phyloP scores from a whole-genome alignment of 2,113 vertebrate species.

The Archilochus colubris region DNA sequence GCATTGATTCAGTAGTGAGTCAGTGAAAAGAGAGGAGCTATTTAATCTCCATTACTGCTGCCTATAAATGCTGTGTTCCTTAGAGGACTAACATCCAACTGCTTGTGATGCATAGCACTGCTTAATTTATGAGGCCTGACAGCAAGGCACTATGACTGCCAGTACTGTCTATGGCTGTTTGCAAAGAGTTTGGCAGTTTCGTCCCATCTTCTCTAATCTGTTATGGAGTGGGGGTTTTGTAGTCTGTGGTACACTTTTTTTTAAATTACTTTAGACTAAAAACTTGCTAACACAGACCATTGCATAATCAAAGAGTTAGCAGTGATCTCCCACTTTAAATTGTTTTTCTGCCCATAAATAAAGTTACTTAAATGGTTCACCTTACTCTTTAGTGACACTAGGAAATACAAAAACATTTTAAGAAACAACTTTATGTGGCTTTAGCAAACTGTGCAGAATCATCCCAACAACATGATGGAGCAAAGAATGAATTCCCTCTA shows the following conservation, averaged over 20 bases:
- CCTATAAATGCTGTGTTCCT: slow-evolving; percentile 36
- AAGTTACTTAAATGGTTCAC: not conserved
- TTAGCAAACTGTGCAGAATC: not conserved
- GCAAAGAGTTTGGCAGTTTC: not conserved
- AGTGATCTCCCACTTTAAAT: not conserved
- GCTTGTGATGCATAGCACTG: not conserved
- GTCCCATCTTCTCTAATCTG: not conserved
- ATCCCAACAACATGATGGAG: not conserved
- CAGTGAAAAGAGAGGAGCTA: slow-evolving; percentile 2
- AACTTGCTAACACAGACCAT: not conserved
- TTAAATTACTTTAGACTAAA: not conserved
- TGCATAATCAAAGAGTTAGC: not conserved
- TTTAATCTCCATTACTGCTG: slow-evolving; percentile 49
- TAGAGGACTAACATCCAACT: not conserved
- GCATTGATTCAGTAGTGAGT: slow-evolving; percentile 35
- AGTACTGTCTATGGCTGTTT: not conserved
- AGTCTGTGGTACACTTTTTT: not conserved
- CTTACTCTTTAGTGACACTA: not conserved
- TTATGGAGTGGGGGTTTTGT: not conserved
- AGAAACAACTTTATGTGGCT: not conserved
- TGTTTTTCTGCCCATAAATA: not conserved
- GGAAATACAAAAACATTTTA: slow-evolving; percentile 9
- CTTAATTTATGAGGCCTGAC: slow-evolving; percentile 6
- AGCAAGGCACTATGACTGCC: not conserved
- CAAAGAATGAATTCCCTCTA: not conserved